These are phyloP conservation scores for Phacellophora camtschatica DNA, from an alignment of 30 jellyfish, hydroid and myxozoan genomes.

Conservation along the genomic window DNA sequence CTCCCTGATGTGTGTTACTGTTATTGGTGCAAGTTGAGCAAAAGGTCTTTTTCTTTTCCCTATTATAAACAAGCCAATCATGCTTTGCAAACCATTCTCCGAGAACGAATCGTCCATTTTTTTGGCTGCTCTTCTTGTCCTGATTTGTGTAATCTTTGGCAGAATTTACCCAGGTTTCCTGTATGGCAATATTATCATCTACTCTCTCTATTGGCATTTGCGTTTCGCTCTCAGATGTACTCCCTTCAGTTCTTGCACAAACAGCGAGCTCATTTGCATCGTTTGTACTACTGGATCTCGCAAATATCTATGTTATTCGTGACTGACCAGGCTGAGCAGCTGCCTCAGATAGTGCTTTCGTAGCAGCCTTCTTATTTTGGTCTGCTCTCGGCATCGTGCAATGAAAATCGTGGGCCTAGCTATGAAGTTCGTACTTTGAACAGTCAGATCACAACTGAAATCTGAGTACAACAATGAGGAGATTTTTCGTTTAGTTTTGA, in stretches of 20 bases:
- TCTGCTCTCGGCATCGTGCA: constrained; percentile 15
- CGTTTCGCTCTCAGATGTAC: constrained; percentile 6
- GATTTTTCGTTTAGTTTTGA: neutral
- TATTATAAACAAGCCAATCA: constrained; percentile 40
- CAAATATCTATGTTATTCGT: neutral
- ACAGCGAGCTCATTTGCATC: constrained; percentile 3
- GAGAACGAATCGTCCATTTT: constrained; percentile 19
- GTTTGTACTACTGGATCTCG: neutral
- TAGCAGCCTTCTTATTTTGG: constrained; percentile 30
- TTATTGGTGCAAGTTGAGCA: constrained; percentile 38
- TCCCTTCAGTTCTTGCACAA: constrained; percentile 14
- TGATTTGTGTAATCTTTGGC: constrained; percentile 32
- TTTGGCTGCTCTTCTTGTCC: constrained; percentile 31
- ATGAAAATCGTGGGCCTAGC: constrained; percentile 7
- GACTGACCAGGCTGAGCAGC: constrained; percentile 41
- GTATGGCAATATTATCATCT: neutral
- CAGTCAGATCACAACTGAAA: neutral
- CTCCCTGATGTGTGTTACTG: constrained; percentile 36
- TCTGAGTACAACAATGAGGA: neutral
- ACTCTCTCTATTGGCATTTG: constrained; percentile 10
- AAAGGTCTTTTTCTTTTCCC: constrained; percentile 43
- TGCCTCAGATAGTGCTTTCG: constrained; percentile 44
- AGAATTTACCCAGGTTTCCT: constrained; percentile 44
- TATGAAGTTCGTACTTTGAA: neutral
- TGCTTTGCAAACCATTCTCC: constrained; percentile 43